phyloP scores from a whole-genome alignment of 1,140 invertebrate genomes.

The Brevipalpus yothersi region DNA sequence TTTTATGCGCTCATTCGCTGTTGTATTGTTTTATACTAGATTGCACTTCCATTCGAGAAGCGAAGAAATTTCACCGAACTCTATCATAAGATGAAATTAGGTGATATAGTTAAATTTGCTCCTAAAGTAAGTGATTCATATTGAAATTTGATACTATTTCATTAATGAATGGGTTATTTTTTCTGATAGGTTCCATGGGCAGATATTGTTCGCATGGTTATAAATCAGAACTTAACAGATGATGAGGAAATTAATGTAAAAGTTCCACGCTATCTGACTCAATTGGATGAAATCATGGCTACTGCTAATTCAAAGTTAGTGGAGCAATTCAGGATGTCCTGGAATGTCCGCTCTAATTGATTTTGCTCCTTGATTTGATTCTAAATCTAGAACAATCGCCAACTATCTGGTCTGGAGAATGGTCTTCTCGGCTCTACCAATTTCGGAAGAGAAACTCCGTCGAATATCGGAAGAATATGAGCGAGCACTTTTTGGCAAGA shows the following conservation, averaged over 20 bases:
- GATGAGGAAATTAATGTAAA: slow-evolving; percentile 8
- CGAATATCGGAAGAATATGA: slow-evolving; percentile 1
- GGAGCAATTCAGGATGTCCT: background rate
- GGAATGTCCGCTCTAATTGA: background rate
- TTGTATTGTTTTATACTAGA: background rate
- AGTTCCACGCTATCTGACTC: slow-evolving; percentile 6
- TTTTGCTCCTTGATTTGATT: background rate
- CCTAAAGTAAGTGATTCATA: slow-evolving; percentile 3
- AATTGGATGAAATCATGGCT: slow-evolving; percentile 4
- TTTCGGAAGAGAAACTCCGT: background rate
- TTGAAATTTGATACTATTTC: background rate
- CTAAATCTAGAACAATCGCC: slow-evolving; percentile 13
- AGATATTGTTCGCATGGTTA: background rate
- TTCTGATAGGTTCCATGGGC: slow-evolving; percentile 6
- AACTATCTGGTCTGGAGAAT: slow-evolving; percentile 43
- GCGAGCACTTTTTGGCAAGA: slow-evolving; percentile 13
- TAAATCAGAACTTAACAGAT: background rate
- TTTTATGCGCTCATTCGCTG: background rate
- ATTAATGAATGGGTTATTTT: background rate
- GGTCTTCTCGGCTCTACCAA: slow-evolving; percentile 28
- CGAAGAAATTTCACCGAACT: slow-evolving; percentile 8
- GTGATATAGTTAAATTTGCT: slow-evolving; percentile 3
- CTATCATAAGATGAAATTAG: slow-evolving; percentile 9
- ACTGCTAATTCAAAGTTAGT: slow-evolving; percentile 1
- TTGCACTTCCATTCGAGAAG: slow-evolving; percentile 9